Conservation (phyloP, 2,888 invertebrate species). For the Blastobasis adustella region DNA sequence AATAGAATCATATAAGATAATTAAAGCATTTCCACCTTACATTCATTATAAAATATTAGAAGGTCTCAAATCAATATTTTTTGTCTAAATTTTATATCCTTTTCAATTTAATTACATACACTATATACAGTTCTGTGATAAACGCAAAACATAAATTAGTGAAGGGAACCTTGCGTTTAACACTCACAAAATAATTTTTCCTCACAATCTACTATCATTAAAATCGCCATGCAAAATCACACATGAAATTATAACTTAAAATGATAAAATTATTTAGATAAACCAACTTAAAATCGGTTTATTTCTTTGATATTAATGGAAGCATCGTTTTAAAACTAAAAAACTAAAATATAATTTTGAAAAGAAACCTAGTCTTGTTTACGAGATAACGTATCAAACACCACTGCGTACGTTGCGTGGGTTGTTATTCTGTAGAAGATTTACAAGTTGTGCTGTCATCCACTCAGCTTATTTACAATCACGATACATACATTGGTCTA, state of each 20-base stretch:
- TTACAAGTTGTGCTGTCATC: conserved; percentile 16
- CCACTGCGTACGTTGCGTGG: conserved; percentile 32
- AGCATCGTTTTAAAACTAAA: conserved; percentile 71
- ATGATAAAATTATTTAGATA: conserved; percentile 58
- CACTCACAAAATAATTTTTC: conserved; percentile 44
- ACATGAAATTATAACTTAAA: conserved; percentile 59
- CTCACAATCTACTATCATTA: conserved; percentile 55
- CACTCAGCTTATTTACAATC: conserved; percentile 66
- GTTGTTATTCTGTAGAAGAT: conserved; percentile 24
- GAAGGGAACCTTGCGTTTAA: conserved; percentile 49
- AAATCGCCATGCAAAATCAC: conserved; percentile 71
- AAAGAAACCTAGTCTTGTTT: conserved; percentile 17
- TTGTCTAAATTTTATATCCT: conserved; percentile 44
- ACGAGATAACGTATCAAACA: conserved; percentile 11
- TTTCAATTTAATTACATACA: conserved; percentile 46
- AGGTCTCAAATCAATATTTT: conserved; percentile 60
- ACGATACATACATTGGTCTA: conserved; percentile 56
- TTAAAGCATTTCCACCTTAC: conserved; percentile 74
- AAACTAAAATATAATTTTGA: conserved; percentile 40
- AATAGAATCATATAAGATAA: conserved; percentile 69
- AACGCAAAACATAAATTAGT: conserved; percentile 63
- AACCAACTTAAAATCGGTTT: conserved; percentile 67
- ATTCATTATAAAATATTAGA: conserved; percentile 69
- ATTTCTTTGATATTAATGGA: conserved; percentile 74
- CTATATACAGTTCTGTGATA: conserved; percentile 59